Percentiles rank a stretch among this genome's conserved stretches.
phyloP scores from a whole-genome alignment of 2,113 vertebrate species.

The Chaetodon trifascialis region DNA sequence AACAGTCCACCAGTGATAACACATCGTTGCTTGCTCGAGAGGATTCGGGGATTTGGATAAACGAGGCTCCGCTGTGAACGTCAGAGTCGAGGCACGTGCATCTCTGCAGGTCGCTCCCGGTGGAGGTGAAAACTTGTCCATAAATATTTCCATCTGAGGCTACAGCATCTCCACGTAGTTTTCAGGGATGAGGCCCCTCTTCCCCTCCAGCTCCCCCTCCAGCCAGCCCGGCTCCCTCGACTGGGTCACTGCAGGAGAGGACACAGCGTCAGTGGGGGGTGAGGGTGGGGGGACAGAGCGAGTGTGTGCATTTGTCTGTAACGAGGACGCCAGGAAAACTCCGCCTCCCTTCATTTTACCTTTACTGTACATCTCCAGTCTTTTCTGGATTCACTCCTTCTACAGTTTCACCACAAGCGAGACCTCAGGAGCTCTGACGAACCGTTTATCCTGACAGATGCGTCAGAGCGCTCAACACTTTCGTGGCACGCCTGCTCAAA shows the following conservation, averaged over 20 bases:
- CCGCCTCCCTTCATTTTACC: constrained; percentile 6
- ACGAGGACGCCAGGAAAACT: constrained; percentile 2
- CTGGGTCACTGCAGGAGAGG: constrained; percentile 80
- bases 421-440: constrained; percentile 5
- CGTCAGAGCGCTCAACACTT: constrained; percentile 24
- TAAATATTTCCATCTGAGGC: constrained; percentile 50
- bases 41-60: constrained; percentile 35
- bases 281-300: constrained; percentile 33
- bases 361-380: constrained; percentile 8
- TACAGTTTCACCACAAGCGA: not conserved
- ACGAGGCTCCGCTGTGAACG: constrained; percentile 30
- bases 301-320: constrained; percentile 30
- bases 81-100: constrained; percentile 39
- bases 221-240: constrained; percentile 98
- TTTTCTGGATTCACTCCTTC: constrained; percentile 1
- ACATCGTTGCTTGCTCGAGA: constrained; percentile 22
- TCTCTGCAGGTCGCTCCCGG: constrained; percentile 12
- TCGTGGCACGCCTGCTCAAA: constrained; percentile 10
- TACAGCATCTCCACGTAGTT: constrained; percentile 97
- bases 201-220: constrained; percentile 96
- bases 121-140: constrained; percentile 44
- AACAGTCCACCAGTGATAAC: constrained; percentile 29
- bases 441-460: constrained; percentile 30
- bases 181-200: constrained; percentile 96
- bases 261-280: constrained; percentile 50